phyloP scores from a whole-genome alignment of 2,797 vertebrate genomes.

The Pseudochirops corinnae region DNA sequence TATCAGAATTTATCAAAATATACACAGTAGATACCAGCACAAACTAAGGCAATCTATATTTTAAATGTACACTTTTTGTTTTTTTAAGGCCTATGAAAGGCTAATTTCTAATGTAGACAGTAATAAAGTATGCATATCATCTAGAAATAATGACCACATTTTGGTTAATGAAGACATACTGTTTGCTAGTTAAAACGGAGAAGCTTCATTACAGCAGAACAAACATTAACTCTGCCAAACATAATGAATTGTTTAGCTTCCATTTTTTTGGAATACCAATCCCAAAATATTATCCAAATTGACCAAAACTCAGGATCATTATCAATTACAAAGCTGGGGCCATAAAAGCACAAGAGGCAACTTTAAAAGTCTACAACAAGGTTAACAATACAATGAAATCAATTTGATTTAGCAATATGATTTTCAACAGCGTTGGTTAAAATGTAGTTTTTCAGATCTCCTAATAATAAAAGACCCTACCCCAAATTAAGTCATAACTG shows the following conservation, averaged over 20 bases:
- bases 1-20: conserved; percentile 17
- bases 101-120: not conserved
- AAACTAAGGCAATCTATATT: not conserved
- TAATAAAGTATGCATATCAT: conserved; percentile 6
- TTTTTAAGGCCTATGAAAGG: not conserved
- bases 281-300: not conserved
- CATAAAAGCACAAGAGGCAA: not conserved
- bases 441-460: not conserved
- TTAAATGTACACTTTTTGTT: not conserved
- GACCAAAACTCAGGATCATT: not conserved
- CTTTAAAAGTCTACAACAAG: not conserved
- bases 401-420: not conserved
- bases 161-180: conserved; percentile 35
- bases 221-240: not conserved
- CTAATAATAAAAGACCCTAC: not conserved
- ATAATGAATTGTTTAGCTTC: not conserved
- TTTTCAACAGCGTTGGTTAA: not conserved
- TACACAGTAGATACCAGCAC: not conserved
- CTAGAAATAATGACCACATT: conserved; percentile 20
- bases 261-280: not conserved
- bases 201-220: not conserved
- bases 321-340: not conserved
- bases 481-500: not conserved
- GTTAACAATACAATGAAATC: too few relatives aligned
- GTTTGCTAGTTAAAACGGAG: not conserved